Base-by-base conservation (phyloP, 2,797 vertebrate genomes). In the Craterocephalus amniculus region DNA sequence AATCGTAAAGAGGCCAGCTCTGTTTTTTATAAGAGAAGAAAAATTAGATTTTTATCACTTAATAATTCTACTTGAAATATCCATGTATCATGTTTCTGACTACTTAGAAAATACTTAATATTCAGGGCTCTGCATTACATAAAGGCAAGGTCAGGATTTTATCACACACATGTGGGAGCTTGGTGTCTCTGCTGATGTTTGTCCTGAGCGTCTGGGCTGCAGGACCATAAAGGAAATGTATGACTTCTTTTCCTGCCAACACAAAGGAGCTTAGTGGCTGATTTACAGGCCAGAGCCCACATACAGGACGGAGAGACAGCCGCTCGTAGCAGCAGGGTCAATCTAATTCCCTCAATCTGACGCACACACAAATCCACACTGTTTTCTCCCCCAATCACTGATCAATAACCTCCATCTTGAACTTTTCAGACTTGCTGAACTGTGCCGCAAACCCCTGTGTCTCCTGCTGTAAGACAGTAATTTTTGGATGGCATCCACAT, bases 151-250 rank as follows among this genome's bases (percentile, higher is more conserved):
- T 72, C 13, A 7, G 26, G 3, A 26, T 62, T 65, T 72, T 45
- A 52, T 51, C 24, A 58, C 40, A 58, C 38, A 54, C 14, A 8
- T 4, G 61, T 43, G 20, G 60, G 54, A 34, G 70, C 64, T 72
- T 70, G 22, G 66, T 52, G 29, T 65, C 61, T 80, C 38, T 68
- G 48, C 54, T 67, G 57, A 54, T 58, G 31, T 54, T 56, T 76
- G 31, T 52, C 78, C 87, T 87, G 84, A 70, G 74, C 22, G 29
- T 88, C 80, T 72, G 74, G 35, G 45, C 85, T 74, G 72, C 71
- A 81, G 66, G 70, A 83, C 70, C 55, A 89, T 89, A 78, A 93
- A 92, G 76, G 68, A 84, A 93, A 88, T 83, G 86, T 87, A 85
- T 54, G 83, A 70, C 69, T 74, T 55, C 66, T 83, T 63, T 66